Evolutionary conservation across 2,113 vertebrate genomes (phyloP), one percentile per base, ranked within the genome.

Genomic region (Sakesphorus luctuosus): DNA sequence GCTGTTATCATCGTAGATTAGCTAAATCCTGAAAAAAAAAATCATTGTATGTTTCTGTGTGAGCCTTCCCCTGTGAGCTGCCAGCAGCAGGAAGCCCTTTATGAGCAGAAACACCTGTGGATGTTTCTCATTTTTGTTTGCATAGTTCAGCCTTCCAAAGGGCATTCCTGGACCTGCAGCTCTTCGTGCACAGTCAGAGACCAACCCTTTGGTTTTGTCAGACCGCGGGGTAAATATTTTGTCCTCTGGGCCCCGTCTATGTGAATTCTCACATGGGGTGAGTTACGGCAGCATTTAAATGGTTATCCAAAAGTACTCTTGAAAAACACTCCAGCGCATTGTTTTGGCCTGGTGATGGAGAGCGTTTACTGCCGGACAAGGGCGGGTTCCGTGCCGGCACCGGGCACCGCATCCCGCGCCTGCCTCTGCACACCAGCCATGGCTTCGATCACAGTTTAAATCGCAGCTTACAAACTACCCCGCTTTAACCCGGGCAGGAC

Each of bases 101-200:
- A 83, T 74, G 84, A 96, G 79, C 50, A 87, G 84, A 93, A 95
- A 91, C 84, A 96, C 87, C 88, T 95, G 94, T 87, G 89, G 86
- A 91, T 96, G 80, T 61, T 95, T 94, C 74, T 89, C 93, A 91
- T 94, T 96, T 89, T 93, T 95, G 61, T 14, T 47, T 4, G 35
- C 67, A 18, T 86, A 80, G 77, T 74, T 80, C 79, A 81, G 8
- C 68, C 49, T 87, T 85, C 50, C 71, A 46, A 44, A 75, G 66
- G 29, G 56, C 89, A 91, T 95, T 95, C 71, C 76, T 89, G 5
- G 0, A 24, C 86, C 28, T 28, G 65, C 50, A 73, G 66, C 71
- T 52, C 56, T 29, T 63, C 55, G 1, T 5, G 47, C 5, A 2
- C 75, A 88, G 65, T 8, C 68, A 50, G 56, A 46, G 29, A 63